Evolutionary conservation across 2,113 vertebrate genomes (phyloP).

Genomic region (Argyrosomus japonicus): DNA sequence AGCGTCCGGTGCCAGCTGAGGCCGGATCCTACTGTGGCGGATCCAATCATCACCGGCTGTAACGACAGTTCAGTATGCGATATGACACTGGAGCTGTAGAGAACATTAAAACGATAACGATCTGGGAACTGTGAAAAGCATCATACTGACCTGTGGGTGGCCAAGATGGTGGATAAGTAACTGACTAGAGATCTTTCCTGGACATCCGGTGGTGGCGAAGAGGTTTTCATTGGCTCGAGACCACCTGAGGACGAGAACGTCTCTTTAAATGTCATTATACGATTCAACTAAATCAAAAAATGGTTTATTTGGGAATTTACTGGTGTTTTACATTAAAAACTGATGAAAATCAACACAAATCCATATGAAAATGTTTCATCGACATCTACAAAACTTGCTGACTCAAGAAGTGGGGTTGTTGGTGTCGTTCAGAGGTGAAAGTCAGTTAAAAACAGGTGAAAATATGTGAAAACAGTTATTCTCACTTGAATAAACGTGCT

Average conservation of each 20-base stretch:
- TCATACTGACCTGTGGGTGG: slow-evolving; percentile 90
- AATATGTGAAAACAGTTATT: not conserved
- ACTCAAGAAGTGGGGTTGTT: too few relatives aligned
- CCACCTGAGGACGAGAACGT: slow-evolving; percentile 85
- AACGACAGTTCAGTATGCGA: slow-evolving; percentile 46
- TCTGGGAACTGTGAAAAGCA: not conserved
- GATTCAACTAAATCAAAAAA: not conserved
- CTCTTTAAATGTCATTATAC: not conserved
- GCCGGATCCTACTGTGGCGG: slow-evolving; percentile 89
- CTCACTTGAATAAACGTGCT: slow-evolving; percentile 92
- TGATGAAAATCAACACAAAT: not conserved
- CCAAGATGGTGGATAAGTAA: slow-evolving; percentile 95
- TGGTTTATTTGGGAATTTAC: too few relatives aligned
- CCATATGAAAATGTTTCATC: not conserved
- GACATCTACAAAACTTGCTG: not conserved
- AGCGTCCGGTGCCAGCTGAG: slow-evolving; percentile 96
- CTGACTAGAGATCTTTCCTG: slow-evolving; percentile 93
- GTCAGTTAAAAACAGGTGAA: not conserved
- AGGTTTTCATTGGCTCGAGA: slow-evolving; percentile 92
- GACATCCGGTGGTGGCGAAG: slow-evolving; percentile 95
- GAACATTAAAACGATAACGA: not conserved
- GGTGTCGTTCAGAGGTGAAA: not conserved
- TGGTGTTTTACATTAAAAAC: slow-evolving; percentile 3
- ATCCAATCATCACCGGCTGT: slow-evolving; percentile 91
- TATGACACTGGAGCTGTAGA: not conserved